Conservation (phyloP, 2,888 invertebrate species). For the Philonicus albiceps region DNA sequence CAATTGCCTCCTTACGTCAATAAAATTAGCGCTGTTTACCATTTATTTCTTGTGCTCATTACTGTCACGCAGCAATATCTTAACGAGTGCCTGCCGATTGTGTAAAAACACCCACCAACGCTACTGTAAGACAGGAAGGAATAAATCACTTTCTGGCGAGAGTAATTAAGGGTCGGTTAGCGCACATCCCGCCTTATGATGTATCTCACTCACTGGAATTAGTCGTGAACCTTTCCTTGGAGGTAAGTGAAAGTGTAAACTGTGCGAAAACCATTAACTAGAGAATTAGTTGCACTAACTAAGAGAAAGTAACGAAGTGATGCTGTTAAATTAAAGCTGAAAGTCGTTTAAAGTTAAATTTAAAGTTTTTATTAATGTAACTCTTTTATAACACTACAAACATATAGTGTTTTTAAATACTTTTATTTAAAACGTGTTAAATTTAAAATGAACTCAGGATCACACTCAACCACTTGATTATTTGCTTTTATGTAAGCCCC, state of each 20-base stretch:
- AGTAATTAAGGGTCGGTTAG: not conserved
- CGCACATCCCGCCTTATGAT: not conserved
- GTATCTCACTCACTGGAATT: not conserved
- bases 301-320: not conserved
- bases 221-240: not conserved
- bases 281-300: not conserved
- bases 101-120: not conserved
- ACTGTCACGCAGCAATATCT: not conserved
- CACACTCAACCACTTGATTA: too few relatives aligned
- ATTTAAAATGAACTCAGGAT: too few relatives aligned
- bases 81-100: not conserved
- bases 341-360: too few relatives aligned
- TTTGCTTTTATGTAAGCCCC: too few relatives aligned
- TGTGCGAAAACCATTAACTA: not conserved
- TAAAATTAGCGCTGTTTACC: not conserved
- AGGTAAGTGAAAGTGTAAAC: not conserved
- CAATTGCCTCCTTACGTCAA: not conserved
- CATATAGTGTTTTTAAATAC: too few relatives aligned
- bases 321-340: not conserved
- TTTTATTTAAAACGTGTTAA: too few relatives aligned
- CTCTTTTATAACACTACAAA: too few relatives aligned
- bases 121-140: not conserved
- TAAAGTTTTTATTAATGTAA: too few relatives aligned
- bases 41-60: not conserved
- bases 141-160: not conserved